phyloP scores from a whole-genome alignment of 1,140 invertebrate genomes.

The Conus ventricosus region DNA sequence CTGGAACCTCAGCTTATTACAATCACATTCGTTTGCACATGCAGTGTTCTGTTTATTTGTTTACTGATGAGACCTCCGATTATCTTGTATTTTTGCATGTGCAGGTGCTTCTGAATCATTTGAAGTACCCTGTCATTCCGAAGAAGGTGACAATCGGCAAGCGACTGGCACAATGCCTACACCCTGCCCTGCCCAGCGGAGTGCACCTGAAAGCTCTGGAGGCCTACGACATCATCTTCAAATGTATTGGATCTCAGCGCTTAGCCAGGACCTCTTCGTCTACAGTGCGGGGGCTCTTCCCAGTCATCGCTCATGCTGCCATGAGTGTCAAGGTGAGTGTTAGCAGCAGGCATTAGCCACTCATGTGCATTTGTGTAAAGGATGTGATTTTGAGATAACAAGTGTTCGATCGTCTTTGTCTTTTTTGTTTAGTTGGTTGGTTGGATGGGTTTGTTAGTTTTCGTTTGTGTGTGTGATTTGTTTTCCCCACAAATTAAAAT shows the following conservation, averaged over 20 bases:
- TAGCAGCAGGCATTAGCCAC: too few species aligned
- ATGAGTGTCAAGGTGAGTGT: conserved; percentile 81
- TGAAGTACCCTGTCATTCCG: conserved; percentile 92
- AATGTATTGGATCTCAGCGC: conserved; percentile 89
- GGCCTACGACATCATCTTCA: conserved; percentile 95
- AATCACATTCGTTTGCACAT: too few species aligned
- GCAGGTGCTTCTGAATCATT: conserved; percentile 83
- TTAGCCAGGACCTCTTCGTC: conserved; percentile 91
- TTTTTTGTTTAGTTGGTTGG: background rate
- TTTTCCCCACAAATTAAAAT: too few species aligned
- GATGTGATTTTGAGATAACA: too few species aligned
- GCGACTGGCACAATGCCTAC: conserved; percentile 95
- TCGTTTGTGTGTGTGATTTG: too few species aligned
- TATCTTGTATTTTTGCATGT: background rate
- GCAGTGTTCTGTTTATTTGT: too few species aligned
- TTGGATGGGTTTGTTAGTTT: background rate
- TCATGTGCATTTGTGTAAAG: background rate
- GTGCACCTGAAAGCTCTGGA: conserved; percentile 96
- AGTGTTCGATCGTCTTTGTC: background rate
- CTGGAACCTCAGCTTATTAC: too few species aligned
- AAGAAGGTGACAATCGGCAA: conserved; percentile 93
- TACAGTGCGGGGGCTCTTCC: conserved; percentile 90
- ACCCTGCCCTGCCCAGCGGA: conserved; percentile 90
- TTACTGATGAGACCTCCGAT: too few species aligned
- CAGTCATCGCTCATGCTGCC: conserved; percentile 90